Base-by-base conservation (phyloP, 2,888 invertebrate genomes). In the Tribolium freemani region DNA sequence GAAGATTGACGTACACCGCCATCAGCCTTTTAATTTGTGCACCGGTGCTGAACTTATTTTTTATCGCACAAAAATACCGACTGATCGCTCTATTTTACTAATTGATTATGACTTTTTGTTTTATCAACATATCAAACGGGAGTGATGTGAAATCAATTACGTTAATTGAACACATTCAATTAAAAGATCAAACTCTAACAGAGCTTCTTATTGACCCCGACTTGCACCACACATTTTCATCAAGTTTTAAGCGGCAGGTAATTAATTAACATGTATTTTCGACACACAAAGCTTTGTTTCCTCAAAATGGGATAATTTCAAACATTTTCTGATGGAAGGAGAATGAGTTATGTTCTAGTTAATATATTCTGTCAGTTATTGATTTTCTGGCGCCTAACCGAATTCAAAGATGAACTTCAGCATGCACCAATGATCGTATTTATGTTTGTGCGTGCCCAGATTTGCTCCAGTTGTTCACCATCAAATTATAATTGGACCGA, bases 11-110 rank as follows among this genome's bases (percentile, higher is more conserved):
- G 54, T 54, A 30, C 16, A 21, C 3, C 56, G 38, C 38, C 21
- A 45, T 10, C 48, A 48, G 31, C 26, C 63, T 63, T 63, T 51
- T 63, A 63, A 63, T 63, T 63, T 31, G 50, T 48, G 63, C 50
- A 50, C 20, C 38, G 31, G 26, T 30, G 38, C 21, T 10, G 60
- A 60, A 60, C 50, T 51, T 63, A 16, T 63, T 63, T 63, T 48
- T 60, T 21, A 16, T 16, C 21, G 46, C 9, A 20, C 46, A 13
- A 3, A n/a, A 21, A 60, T 31, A 57, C 57, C 44, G 10, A 56
- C 10, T 57, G n/a, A 31, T 46, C 31, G 60, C 21, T 45, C 44
- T 46, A 46, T 26, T 60, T 60, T 16, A 21, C 9, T 60, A 63
- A 63, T 51, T 63, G 63, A 20, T 63, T 21, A 48, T 38, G 50